Evolutionary conservation across 1,140 invertebrate species (phyloP).

Genomic region (Thaumetopoea pityocampa): DNA sequence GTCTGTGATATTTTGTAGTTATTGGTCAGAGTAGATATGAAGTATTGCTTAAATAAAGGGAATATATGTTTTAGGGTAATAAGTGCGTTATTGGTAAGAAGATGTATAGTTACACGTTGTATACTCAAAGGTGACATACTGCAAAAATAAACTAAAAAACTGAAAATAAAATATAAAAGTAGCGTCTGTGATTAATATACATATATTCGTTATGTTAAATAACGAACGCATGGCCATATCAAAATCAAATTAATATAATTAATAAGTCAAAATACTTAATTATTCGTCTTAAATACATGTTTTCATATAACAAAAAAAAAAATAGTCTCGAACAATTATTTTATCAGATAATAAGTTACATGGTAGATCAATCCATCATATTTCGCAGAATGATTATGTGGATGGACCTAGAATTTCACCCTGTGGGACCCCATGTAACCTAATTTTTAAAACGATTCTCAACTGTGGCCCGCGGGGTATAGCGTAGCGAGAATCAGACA

Average conservation of each 20-base stretch:
- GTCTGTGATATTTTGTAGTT: conserved; percentile 76
- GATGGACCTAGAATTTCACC: background rate
- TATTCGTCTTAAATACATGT: conserved; percentile 22
- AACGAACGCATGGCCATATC: conserved; percentile 69
- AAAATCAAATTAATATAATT: conserved; percentile 60
- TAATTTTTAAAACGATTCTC: no score
- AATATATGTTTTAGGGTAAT: conserved; percentile 69
- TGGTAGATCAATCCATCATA: conserved; percentile 3
- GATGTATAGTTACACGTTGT: conserved; percentile 65
- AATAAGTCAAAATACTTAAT: conserved; percentile 37
- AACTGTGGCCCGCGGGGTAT: conserved; percentile 16
- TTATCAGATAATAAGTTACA: conserved; percentile 19
- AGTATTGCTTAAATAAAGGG: conserved; percentile 71
- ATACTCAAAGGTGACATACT: conserved; percentile 56
- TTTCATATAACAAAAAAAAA: conserved; percentile 39
- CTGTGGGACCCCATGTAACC: no score
- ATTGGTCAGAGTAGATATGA: conserved; percentile 71
- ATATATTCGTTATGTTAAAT: conserved; percentile 60
- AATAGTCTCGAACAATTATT: conserved; percentile 16
- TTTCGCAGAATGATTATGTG: background rate
- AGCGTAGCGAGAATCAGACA: conserved; percentile 8
- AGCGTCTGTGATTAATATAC: conserved; percentile 70
- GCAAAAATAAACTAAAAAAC: conserved; percentile 42
- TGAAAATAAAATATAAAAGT: conserved; percentile 53
- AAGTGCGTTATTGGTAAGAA: conserved; percentile 68